Conservation (phyloP, 2,113 vertebrate genomes). For the Dipodomys stephensi region DNA sequence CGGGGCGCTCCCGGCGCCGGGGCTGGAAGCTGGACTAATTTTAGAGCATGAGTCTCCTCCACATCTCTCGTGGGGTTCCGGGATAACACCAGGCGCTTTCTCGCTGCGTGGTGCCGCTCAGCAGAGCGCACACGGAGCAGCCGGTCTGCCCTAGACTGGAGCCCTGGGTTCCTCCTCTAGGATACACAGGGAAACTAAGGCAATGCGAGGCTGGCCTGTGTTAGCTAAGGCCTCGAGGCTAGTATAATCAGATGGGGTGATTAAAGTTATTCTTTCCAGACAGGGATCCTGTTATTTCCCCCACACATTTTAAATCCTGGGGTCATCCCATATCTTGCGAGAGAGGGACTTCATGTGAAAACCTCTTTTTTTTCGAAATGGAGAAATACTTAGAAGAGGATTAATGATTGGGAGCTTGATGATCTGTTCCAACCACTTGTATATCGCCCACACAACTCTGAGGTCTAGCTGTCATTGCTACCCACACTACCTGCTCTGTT, state of each 20-base stretch:
- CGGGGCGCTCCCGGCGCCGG: constrained; percentile 64
- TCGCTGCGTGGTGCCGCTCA: background rate
- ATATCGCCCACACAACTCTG: background rate
- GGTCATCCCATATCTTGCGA: background rate
- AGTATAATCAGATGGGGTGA: background rate
- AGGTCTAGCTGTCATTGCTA: background rate
- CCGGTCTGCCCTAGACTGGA: background rate
- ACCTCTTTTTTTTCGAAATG: background rate
- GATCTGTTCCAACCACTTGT: background rate
- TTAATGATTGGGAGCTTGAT: background rate
- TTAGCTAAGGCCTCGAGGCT: background rate
- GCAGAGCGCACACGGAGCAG: background rate
- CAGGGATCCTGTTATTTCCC: background rate
- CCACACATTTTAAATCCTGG: background rate
- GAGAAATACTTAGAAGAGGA: background rate
- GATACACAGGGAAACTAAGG: constrained; percentile 47
- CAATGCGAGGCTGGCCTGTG: background rate
- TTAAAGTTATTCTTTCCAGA: background rate
- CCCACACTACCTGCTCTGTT: background rate
- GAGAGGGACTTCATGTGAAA: background rate
- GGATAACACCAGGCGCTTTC: constrained; percentile 6
- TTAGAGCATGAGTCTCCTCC: constrained; percentile 69
- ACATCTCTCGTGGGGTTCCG: background rate
- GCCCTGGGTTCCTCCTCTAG: background rate
- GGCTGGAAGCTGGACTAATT: constrained; percentile 70